A percentile compares a stretch with the other conserved stretches of the same genome.
Evolutionary conservation across 2,797 vertebrate genomes (phyloP).

Genomic region (Pelochelys cantorii): DNA sequence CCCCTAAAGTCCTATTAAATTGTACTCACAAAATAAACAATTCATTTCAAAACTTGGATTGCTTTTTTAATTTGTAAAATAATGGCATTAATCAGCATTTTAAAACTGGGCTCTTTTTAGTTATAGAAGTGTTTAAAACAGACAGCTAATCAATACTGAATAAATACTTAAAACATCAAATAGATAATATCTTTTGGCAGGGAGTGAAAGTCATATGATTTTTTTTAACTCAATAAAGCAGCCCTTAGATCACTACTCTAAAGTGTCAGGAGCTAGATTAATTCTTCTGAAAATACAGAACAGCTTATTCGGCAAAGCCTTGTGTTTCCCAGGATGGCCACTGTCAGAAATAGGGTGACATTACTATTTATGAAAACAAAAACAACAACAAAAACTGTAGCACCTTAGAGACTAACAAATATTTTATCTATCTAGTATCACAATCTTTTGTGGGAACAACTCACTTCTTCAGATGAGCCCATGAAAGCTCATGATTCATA

Average conservation of each 20-base stretch:
- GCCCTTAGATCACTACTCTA: background rate
- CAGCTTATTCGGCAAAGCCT: background rate
- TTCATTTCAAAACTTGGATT: background rate
- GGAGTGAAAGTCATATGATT: background rate
- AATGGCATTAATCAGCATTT: background rate
- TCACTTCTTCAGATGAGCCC: too few species aligned
- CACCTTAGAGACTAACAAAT: too few species aligned
- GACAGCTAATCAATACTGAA: background rate
- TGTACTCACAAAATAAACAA: background rate
- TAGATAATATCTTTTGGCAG: background rate
- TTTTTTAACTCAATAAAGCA: background rate
- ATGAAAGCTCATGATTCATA: too few species aligned
- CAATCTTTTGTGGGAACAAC: too few species aligned
- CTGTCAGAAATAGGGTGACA: background rate
- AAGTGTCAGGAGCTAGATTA: background rate
- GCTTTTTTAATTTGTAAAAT: background rate
- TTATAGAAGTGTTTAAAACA: background rate
- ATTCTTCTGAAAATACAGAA: background rate
- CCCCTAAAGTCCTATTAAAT: background rate
- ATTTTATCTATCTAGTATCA: too few species aligned
- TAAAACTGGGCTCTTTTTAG: background rate
- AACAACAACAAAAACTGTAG: too few species aligned
- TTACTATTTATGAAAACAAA: accelerated
- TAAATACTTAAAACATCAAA: background rate
- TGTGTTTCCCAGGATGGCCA: background rate